Evolutionary conservation across 2,888 invertebrate genomes (phyloP).

Genomic region (Coremacera marginata): DNA sequence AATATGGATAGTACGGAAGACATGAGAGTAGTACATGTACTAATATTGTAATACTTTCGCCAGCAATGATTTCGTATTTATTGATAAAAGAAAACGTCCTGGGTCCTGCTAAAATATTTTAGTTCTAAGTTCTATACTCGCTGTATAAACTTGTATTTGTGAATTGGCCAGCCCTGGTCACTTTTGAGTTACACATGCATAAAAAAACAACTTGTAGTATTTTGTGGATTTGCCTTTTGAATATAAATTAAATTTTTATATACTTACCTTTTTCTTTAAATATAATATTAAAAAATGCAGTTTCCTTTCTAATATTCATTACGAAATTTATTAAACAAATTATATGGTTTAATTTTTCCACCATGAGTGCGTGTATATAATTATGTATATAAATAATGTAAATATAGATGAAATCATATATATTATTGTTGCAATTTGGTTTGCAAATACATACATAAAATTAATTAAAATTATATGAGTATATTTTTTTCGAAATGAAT

Average conservation of each 20-base stretch:
- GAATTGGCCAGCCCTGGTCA: no score
- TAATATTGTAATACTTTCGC: no score
- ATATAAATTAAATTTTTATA: background rate
- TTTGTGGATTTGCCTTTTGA: no score
- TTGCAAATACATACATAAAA: conserved; percentile 40
- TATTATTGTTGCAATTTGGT: conserved; percentile 40
- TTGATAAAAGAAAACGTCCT: no score
- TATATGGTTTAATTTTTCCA: conserved; percentile 44
- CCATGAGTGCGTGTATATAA: conserved; percentile 40
- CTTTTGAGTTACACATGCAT: no score
- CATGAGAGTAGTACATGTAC: no score
- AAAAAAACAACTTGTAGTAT: no score
- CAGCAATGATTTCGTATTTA: no score
- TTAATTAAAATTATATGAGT: conserved; percentile 29
- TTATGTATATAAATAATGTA: conserved; percentile 33
- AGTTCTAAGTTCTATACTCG: no score
- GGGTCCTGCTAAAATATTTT: no score
- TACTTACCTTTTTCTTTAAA: background rate
- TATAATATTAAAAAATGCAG: background rate
- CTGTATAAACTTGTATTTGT: no score
- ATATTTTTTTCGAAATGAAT: conserved; percentile 26
- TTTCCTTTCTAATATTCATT: conserved; percentile 39
- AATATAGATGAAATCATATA: conserved; percentile 33
- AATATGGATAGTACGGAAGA: no score
- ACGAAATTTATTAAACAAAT: conserved; percentile 48